Percentiles rank a stretch among this genome's conserved stretches.
Evolutionary conservation across 1,140 invertebrate genomes (phyloP).

Genomic region (Leptonema lineaticorne): DNA sequence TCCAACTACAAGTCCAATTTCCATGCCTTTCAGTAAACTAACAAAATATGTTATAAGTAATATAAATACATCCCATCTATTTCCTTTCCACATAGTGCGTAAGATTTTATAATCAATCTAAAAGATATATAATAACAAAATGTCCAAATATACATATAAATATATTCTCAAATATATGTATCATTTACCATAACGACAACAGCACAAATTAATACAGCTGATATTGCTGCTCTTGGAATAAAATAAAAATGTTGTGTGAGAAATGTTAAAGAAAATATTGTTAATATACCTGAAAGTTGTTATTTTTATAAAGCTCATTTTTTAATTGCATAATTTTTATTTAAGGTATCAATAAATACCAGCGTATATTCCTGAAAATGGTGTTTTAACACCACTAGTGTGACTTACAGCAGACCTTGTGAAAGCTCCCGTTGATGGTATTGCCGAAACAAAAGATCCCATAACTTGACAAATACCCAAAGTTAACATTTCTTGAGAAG

Average conservation of each 20-base stretch:
- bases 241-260: constrained; percentile 83
- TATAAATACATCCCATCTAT: constrained; percentile 68
- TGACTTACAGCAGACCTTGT: constrained; percentile 77
- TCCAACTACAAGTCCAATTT: constrained; percentile 86
- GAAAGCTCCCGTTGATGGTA: constrained; percentile 79
- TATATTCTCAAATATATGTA: background rate
- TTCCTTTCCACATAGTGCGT: constrained; percentile 71
- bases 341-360: constrained; percentile 48
- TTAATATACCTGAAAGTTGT: constrained; percentile 58
- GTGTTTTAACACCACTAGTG: constrained; percentile 73
- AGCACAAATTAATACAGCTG: constrained; percentile 83
- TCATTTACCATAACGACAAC: constrained; percentile 83
- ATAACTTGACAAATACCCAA: constrained; percentile 72
- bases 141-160: background rate
- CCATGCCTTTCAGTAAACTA: constrained; percentile 77
- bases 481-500: constrained; percentile 73
- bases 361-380: constrained; percentile 72
- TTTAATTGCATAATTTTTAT: too few relatives aligned
- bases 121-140: background rate
- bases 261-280: constrained; percentile 66
- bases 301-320: too few relatives aligned
- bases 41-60: constrained; percentile 76
- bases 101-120: constrained; percentile 70
- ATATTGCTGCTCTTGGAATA: constrained; percentile 75
- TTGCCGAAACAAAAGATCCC: constrained; percentile 72